Evolutionary conservation across 2,113 vertebrate species (phyloP), one percentile per base, ranked within the genome.

Genomic region (Labrus mixtus): DNA sequence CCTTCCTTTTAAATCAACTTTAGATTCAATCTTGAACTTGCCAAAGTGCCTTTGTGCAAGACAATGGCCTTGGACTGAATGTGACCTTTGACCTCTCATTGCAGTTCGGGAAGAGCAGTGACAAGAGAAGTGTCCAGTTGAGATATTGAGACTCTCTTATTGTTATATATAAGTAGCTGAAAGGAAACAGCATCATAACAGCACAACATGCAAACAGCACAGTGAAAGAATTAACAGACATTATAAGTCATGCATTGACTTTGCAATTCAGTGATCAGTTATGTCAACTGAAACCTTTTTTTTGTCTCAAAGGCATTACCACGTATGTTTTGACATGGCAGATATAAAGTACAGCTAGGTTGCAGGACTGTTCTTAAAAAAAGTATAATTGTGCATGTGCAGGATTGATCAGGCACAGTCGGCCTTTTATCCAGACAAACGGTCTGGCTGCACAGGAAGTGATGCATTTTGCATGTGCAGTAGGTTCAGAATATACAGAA

Each of bases 401-500:
- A 51, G 48, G n/a, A n/a, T n/a, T 8, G 19, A n/a, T 20, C 17
- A 19, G 48, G 48, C 13, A 50, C 6, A 50, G 46, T 7, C 17
- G 17, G 46, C 46, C 17, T 51, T 15, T 53, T 64, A 19, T 70
- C 53, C 10, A 55, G 53, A 56, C 43, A 41, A 51, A 29, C 11
- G 0, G 20, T 51, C 55, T 16, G 56, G 23, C 13, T 59, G n/a
- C 48, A 17, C 66, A 61, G 78, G 66, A 82, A 83, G 51, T 16
- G 72, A 84, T 61, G 83, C 54, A 5, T 72, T 57, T 60, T 57
- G 19, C 62, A 50, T 61, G 68, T 67, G 73, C 4, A 54, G 10
- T 51, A 41, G 59, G 15, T 79, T 77, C 25, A 65, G 70, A 82
- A 78, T 68, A 76, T 82, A 85, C 62, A 82, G 60, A 66, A 72